Base-by-base conservation (phyloP, 2,113 vertebrate genomes). In the Chloropsis cyanopogon region DNA sequence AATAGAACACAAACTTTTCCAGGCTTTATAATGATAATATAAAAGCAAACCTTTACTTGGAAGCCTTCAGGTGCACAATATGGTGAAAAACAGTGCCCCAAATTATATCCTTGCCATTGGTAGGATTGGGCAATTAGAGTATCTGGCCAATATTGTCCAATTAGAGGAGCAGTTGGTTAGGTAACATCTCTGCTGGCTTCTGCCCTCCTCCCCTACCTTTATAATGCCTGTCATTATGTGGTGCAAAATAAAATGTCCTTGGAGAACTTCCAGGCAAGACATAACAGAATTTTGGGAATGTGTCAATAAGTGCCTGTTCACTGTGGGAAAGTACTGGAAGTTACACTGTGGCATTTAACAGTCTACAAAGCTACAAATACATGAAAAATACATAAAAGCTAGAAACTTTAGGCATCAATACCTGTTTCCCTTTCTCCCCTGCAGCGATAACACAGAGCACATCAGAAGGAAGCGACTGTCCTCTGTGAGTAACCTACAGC, bases 401-500 rank as follows among this genome's bases (percentile, higher is more conserved):
- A 8, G 33, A 86, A 37, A 12, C 14, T 37, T 33, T 0, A 44
- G 17, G 52, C 11, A 35, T 59, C 46, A 31, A 52, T 42, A 37
- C 44, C 46, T 5, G 2, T 63, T 94, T 78, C 37, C 52, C 60
- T 41, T n/a, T 88, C 68, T 25, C 31, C 25, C 47, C 86, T 93
- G 52, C 77, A 98, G 98, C 75, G 98, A 98, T 37, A 95, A 94
- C 53, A 97, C 73, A 2, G 97, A 97, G 59, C 95, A 54, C 81
- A 93, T 96, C 86, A 79, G 88, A 82, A 63, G 94, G 92, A 98
- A 97, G 95, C 94, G 96, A 21, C 96, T 96, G 90, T 98, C 98
- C 26, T 98, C 98, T 5, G 98, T 98, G 97, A 98, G 97, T 97
- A 96, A 59, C 47, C 79, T 91, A 33, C 50, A 41, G 77, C 29